Percentiles rank a stretch among this genome's conserved stretches.
Conservation (phyloP, 1,140 invertebrate species). For the Hylyphantes graminicola region DNA sequence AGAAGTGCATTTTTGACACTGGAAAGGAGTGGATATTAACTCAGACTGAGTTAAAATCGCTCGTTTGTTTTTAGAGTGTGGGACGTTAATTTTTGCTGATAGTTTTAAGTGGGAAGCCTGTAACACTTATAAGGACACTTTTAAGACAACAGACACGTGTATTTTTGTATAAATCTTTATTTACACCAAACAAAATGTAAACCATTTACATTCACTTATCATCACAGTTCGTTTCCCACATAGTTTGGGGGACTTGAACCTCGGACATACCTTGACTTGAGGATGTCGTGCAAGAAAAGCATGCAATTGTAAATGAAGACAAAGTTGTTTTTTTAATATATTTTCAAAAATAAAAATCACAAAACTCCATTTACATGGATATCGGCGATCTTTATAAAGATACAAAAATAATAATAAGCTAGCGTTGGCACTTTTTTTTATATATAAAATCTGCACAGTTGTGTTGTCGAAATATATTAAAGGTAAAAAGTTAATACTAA, state of each 20-base stretch:
- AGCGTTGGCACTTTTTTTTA: constrained; percentile 55
- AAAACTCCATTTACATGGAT: no score
- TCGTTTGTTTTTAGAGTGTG: no score
- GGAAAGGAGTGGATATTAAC: no score
- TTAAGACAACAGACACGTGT: neutral
- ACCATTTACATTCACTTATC: constrained; percentile 51
- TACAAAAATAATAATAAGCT: constrained; percentile 55
- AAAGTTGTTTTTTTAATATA: constrained; percentile 16
- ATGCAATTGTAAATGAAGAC: constrained; percentile 54
- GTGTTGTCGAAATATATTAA: constrained; percentile 16
- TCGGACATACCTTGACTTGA: constrained; percentile 19
- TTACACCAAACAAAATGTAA: constrained; percentile 59
- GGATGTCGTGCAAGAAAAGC: constrained; percentile 35
- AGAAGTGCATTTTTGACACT: no score
- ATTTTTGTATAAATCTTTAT: constrained; percentile 58
- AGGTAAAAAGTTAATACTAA: constrained; percentile 8
- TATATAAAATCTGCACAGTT: constrained; percentile 34
- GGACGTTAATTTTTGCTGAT: no score
- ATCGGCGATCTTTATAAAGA: constrained; percentile 1
- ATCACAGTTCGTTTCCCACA: constrained; percentile 40
- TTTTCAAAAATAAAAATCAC: no score
- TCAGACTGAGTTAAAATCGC: no score
- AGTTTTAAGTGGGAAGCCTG: no score
- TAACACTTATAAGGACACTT: no score
- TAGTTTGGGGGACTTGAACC: constrained; percentile 9